Evolutionary conservation across 53 echinoderm and acorn worm genomes (phyloP).

Genomic region (Paelopatides confundens): DNA sequence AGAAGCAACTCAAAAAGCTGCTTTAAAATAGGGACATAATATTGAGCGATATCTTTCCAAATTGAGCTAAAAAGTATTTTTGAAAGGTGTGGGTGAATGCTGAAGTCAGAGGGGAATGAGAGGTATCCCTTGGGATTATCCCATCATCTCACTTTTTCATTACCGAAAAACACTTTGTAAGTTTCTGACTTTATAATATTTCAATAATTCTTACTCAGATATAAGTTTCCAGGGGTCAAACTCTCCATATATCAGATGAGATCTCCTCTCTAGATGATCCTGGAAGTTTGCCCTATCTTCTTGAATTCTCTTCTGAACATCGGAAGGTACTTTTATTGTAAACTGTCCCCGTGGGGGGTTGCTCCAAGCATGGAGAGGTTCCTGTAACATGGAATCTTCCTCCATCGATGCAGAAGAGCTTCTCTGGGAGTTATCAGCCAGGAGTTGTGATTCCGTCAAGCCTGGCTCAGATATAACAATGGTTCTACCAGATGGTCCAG

Average conservation of each 20-base stretch:
- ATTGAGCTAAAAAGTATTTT: no score
- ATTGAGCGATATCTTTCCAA: no score
- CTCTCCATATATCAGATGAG: conserved; percentile 79
- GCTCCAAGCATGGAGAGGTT: neutral
- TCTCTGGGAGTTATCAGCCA: neutral
- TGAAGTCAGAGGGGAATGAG: no score
- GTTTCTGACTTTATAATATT: no score
- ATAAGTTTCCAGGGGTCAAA: conserved; percentile 97
- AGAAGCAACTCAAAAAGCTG: no score
- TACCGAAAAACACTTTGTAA: no score
- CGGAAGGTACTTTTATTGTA: conserved; percentile 50
- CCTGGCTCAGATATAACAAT: conserved; percentile 5
- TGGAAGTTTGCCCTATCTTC: conserved; percentile 73
- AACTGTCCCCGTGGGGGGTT: neutral
- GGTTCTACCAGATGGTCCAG: conserved; percentile 8
- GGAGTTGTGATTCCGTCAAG: neutral
- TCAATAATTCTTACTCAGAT: conserved; percentile 77
- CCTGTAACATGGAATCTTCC: neutral
- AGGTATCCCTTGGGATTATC: no score
- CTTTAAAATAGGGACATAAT: no score
- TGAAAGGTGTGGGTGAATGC: no score
- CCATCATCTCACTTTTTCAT: no score
- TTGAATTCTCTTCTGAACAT: conserved; percentile 71
- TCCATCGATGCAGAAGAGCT: neutral
- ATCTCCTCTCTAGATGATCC: conserved; percentile 82